Evolutionary conservation across 2,113 vertebrate genomes (phyloP).

Genomic region (Pristiophorus japonicus): DNA sequence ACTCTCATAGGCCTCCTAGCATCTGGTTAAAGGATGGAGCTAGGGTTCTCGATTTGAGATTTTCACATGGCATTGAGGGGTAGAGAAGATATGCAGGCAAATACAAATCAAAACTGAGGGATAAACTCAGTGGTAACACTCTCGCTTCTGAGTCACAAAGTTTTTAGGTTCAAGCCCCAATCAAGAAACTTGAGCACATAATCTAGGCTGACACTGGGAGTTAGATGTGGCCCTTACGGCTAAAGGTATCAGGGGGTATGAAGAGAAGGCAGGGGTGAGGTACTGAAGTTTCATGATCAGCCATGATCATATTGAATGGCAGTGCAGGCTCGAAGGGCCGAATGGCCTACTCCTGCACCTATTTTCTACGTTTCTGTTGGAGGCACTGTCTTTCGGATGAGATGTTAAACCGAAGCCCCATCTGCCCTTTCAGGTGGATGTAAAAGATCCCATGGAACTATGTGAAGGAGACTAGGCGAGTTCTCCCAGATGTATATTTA

Average conservation of each 20-base stretch:
- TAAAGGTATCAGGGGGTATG: too few relatives aligned
- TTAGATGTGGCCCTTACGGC: too few relatives aligned
- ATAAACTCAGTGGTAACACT: background rate
- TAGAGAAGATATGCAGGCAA: background rate
- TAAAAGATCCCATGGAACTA: background rate
- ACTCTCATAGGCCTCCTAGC: background rate
- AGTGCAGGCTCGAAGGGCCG: too few relatives aligned
- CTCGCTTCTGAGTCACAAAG: background rate
- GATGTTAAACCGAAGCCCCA: background rate
- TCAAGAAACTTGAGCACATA: background rate
- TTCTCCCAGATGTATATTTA: background rate
- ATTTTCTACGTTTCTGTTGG: too few relatives aligned
- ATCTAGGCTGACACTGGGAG: background rate
- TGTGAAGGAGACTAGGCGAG: background rate
- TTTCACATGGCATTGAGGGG: background rate
- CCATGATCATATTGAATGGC: too few relatives aligned
- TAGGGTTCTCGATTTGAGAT: background rate
- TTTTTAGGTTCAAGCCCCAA: background rate
- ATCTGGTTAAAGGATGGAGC: background rate
- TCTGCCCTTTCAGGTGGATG: background rate
- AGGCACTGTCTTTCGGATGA: background rate
- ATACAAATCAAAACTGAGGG: background rate
- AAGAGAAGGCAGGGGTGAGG: too few relatives aligned
- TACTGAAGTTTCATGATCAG: too few relatives aligned
- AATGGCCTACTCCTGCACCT: too few relatives aligned